A percentile compares a stretch with the other conserved stretches of the same genome.
These are phyloP conservation scores for Phalera bucephala DNA, from an alignment of 2,888 invertebrate species.

Conservation along the genomic window DNA sequence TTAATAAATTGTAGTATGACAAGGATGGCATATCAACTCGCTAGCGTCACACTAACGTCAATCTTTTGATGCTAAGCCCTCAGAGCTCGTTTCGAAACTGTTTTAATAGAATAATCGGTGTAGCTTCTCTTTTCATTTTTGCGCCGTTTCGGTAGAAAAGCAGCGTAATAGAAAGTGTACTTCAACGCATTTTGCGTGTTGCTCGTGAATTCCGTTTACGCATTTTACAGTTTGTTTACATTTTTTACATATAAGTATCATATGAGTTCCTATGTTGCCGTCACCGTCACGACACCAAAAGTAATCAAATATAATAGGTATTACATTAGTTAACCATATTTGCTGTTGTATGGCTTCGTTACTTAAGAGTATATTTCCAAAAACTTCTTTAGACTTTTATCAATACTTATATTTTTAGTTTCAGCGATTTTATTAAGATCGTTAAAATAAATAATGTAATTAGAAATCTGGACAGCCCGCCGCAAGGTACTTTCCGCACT, in stretches of 20 bases:
- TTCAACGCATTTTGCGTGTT: constrained; percentile 18
- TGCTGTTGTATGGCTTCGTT: no score
- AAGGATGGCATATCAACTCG: no score
- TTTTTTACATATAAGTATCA: constrained; percentile 2
- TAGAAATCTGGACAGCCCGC: neutral
- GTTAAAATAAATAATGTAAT: neutral
- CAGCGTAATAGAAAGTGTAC: constrained; percentile 50
- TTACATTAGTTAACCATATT: no score
- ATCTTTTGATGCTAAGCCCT: no score
- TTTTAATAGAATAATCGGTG: constrained; percentile 34
- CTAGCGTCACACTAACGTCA: no score
- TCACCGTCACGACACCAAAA: no score
- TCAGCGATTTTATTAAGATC: neutral
- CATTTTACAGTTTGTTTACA: constrained; percentile 6
- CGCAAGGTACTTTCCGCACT: neutral
- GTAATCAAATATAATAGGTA: no score
- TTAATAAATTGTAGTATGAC: no score
- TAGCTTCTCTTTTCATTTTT: constrained; percentile 37
- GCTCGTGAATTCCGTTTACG: constrained; percentile 14
- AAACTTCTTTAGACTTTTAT: no score
- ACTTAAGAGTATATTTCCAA: no score
- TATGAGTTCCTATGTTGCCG: no score
- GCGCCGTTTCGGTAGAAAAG: constrained; percentile 28
- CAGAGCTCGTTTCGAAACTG: constrained; percentile 32
- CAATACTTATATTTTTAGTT: no score